Evolutionary conservation across 2,797 vertebrate genomes (phyloP), one percentile per base, ranked within the genome.

Genomic region (Melanotaenia pygmaea): DNA sequence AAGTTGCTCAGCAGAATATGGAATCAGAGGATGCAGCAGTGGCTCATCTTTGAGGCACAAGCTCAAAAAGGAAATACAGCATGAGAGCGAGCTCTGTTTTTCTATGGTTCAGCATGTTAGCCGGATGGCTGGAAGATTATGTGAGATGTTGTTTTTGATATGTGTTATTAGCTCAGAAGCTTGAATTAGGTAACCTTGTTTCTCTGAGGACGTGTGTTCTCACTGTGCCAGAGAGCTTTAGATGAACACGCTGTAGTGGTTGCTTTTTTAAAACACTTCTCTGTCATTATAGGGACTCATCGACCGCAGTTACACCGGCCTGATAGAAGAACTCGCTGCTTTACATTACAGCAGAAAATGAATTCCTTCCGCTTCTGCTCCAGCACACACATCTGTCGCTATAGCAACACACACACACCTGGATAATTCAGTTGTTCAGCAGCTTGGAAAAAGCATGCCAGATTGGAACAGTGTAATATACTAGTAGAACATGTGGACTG

Each of bases 331-430:
- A 64, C 28, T 8, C 32, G 7, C 53, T 1, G 10, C 67, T 70
- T 80, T 59, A 67, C 57, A 75, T 71, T 64, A 64, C 63, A 70
- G 65, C 56, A 64, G 56, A 47, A 38, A n/a, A 28, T 35, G 50
- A 58, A 79, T 77, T 54, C 26, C 54, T 62, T 77, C 76, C 2
- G 11, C 80, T 77, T 59, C 62, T 77, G 70, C 70, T 73, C 63
- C 13, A 54, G 38, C 60, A 73, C 72, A 58, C 64, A 63, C 62
- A 67, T 74, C 67, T 83, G 82, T 87, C n/a, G 37, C 84, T 69
- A 86, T 79, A 81, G 81, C 72, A 84, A 73, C 67, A 65, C 59
- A 43, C 40, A 43, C 40, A 77, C 82, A 90, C 86, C 85, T 89
- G 80, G 85, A 79, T 83, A 40, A 83, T 72, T 77, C 63, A 71